Conservation (phyloP, 1,140 invertebrate genomes). For the Philotrypesis tridentata region DNA sequence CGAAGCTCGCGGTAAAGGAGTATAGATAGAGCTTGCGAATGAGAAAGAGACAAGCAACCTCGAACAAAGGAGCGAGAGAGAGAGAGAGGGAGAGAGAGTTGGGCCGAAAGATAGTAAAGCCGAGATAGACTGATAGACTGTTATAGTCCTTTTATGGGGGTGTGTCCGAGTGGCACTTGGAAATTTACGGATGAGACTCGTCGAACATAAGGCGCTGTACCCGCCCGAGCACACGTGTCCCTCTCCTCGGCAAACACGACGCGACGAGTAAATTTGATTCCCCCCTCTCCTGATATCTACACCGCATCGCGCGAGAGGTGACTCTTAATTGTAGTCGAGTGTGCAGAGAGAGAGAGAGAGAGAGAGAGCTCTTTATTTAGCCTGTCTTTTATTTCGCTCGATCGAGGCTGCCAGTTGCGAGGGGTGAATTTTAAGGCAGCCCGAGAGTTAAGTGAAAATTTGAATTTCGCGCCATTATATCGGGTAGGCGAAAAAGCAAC, state of each 20-base stretch:
- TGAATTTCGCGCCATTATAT: too few species aligned
- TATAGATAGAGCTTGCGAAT: neutral
- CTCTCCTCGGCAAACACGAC: neutral
- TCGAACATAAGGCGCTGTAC: neutral
- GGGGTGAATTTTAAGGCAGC: too few species aligned
- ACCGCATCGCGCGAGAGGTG: neutral
- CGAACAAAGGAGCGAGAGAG: neutral
- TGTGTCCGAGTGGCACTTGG: constrained; percentile 27
- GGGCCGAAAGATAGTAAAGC: neutral
- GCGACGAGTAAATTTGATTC: neutral
- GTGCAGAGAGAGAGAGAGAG: too few species aligned
- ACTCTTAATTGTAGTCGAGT: neutral
- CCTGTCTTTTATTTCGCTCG: too few species aligned
- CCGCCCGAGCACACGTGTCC: neutral
- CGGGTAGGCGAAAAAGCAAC: too few species aligned
- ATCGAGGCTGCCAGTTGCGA: too few species aligned
- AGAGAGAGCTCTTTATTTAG: too few species aligned
- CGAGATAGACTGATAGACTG: constrained; percentile 9
- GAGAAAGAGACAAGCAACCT: neutral
- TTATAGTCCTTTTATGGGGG: constrained; percentile 15
- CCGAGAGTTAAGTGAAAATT: too few species aligned
- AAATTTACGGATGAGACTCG: constrained; percentile 19
- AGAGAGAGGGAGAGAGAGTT: neutral
- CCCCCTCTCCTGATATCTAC: neutral
- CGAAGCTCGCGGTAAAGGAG: neutral